These are phyloP conservation scores for Troides aeacus DNA, from an alignment of 2,888 invertebrate species.

Conservation along the genomic window DNA sequence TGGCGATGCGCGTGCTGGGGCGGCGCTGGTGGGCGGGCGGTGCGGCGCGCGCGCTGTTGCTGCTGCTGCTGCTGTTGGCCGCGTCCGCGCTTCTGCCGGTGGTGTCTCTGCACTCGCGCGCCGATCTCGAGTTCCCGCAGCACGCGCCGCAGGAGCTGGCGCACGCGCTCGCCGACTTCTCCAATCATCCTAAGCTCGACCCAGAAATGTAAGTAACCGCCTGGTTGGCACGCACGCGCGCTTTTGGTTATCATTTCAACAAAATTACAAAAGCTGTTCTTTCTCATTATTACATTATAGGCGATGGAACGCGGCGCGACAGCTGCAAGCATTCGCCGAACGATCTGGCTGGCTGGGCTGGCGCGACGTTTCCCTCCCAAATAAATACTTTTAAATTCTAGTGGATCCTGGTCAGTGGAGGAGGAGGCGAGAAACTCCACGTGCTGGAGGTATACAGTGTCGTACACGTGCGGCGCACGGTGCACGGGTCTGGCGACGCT, in stretches of 20 bases:
- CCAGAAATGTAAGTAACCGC: conserved; percentile 34
- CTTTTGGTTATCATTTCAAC: too few species aligned
- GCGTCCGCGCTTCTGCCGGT: conserved; percentile 32
- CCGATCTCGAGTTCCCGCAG: conserved; percentile 34
- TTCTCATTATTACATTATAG: too few species aligned
- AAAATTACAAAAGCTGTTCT: too few species aligned
- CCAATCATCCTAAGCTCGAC: conserved; percentile 44
- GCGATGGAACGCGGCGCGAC: background rate
- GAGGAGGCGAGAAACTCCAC: conserved; percentile 54
- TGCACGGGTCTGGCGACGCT: conserved; percentile 46
- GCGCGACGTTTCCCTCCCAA: too few species aligned
- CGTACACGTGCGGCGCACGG: conserved; percentile 49
- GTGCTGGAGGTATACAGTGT: conserved; percentile 51
- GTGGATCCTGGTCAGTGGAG: conserved; percentile 49
- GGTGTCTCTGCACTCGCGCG: conserved; percentile 33
- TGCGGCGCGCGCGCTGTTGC: conserved; percentile 3
- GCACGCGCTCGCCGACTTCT: conserved; percentile 57
- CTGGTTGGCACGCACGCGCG: background rate
- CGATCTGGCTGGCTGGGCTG: background rate
- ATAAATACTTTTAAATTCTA: conserved; percentile 26
- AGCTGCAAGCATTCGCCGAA: background rate
- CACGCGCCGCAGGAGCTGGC: conserved; percentile 39
- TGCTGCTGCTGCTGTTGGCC: conserved; percentile 30
- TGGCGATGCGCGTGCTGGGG: background rate
- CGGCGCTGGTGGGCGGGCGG: conserved; percentile 23